phyloP scores from a whole-genome alignment of 2,797 vertebrate genomes.

The Hybognathus amarus region DNA sequence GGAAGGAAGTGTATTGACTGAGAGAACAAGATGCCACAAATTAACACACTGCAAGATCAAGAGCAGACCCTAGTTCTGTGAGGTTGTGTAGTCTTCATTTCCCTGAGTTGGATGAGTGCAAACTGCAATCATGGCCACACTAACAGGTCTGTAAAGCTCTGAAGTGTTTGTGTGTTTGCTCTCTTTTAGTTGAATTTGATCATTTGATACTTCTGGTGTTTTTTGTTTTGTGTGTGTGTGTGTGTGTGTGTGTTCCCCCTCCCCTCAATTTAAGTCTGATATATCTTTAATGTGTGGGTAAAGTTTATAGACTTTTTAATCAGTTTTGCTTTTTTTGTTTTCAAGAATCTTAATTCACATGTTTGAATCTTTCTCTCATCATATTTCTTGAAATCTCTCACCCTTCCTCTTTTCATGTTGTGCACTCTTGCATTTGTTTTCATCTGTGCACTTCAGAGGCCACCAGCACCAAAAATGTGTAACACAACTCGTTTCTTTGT shows the following conservation, averaged over 20 bases:
- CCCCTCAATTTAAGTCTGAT: not conserved
- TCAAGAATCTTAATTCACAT: not conserved
- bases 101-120: slow-evolving; percentile 24
- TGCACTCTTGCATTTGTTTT: not conserved
- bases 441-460: slow-evolving; percentile 20
- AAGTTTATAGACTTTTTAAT: not conserved
- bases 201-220: not conserved
- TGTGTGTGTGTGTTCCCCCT: too few species aligned
- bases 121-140: slow-evolving; percentile 46
- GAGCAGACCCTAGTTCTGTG: slow-evolving; percentile 15
- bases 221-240: too few species aligned
- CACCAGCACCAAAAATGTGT: slow-evolving; percentile 33
- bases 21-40: slow-evolving; percentile 49
- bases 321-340: not conserved
- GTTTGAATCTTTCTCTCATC: not conserved
- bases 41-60: slow-evolving; percentile 35
- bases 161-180: slow-evolving; percentile 32
- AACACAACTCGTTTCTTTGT: slow-evolving; percentile 58
- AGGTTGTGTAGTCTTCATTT: slow-evolving; percentile 9
- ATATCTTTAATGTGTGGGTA: not conserved
- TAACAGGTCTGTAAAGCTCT: slow-evolving; percentile 52
- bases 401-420: slow-evolving; percentile 4
- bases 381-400: not conserved
- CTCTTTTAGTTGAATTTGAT: not conserved
- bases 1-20: slow-evolving; percentile 61